Evolutionary conservation across 1,140 invertebrate species (phyloP).

Genomic region (Drosophila kikkawai): DNA sequence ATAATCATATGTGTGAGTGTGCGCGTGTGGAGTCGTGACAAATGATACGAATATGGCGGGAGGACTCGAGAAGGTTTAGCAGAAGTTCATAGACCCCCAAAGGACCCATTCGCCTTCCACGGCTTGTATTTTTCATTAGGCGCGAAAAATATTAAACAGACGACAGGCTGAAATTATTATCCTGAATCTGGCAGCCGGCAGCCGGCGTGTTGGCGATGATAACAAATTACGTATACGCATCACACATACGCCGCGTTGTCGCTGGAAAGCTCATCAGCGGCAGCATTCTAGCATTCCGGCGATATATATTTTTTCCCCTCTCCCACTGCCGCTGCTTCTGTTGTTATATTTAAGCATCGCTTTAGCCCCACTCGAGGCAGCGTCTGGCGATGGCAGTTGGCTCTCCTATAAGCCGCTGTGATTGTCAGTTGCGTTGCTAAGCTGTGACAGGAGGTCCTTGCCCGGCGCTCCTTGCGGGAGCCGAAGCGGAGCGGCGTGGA

Average conservation of each 20-base stretch:
- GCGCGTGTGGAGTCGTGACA: conserved; percentile 35
- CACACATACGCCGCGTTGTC: conserved; percentile 69
- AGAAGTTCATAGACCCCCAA: conserved; percentile 58
- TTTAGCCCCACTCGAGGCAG: conserved; percentile 50
- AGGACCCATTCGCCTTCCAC: conserved; percentile 17
- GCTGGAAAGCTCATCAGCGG: conserved; percentile 67
- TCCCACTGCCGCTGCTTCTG: not conserved
- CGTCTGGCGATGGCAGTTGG: conserved; percentile 39
- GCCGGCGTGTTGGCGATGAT: conserved; percentile 47
- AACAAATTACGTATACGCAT: conserved; percentile 81
- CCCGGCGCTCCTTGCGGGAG: not conserved
- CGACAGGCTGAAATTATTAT: conserved; percentile 73
- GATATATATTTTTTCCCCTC: conserved; percentile 8
- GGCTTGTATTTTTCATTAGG: conserved; percentile 76
- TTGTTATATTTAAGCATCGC: conserved; percentile 48
- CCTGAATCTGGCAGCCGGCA: conserved; percentile 42
- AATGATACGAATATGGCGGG: conserved; percentile 40
- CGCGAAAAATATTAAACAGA: conserved; percentile 80
- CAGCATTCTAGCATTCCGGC: conserved; percentile 7
- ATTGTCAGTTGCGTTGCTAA: conserved; percentile 66
- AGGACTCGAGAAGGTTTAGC: conserved; percentile 41
- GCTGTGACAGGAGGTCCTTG: conserved; percentile 28
- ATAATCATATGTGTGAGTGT: conserved; percentile 55
- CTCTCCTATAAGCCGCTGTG: conserved; percentile 60
- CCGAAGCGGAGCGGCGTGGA: not conserved